Percentiles rank a stretch among this genome's conserved stretches.
Conservation (phyloP, 2,888 invertebrate species). For the Alviniconcha strummeri region DNA sequence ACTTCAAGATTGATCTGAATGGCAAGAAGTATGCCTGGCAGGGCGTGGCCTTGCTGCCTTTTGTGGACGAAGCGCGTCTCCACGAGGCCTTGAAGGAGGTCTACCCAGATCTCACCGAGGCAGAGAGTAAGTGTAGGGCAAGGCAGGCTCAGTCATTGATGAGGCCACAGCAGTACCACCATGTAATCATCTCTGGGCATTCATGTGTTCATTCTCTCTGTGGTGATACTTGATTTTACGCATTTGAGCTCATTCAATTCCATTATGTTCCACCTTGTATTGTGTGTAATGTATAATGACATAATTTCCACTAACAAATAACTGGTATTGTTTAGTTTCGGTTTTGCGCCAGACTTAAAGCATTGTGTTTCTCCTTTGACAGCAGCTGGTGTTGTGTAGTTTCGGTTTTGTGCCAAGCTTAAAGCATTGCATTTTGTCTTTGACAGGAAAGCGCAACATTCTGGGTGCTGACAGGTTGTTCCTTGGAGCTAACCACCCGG, state of each 20-base stretch:
- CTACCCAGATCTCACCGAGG: constrained; percentile 86
- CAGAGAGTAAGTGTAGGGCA: constrained; percentile 81
- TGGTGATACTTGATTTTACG: too few species aligned
- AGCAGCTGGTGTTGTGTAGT: constrained; percentile 41
- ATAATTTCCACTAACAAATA: too few species aligned
- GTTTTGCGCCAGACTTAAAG: too few species aligned
- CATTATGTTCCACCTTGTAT: too few species aligned
- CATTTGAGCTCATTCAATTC: too few species aligned
- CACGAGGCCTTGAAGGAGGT: constrained; percentile 89
- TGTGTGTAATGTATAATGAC: too few species aligned
- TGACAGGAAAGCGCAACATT: constrained; percentile 81
- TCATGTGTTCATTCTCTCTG: too few species aligned
- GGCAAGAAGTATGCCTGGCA: constrained; percentile 99
- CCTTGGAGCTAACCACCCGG: constrained; percentile 82
- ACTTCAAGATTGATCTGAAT: constrained; percentile 97
- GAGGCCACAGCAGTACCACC: too few species aligned
- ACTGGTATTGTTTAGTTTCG: too few species aligned
- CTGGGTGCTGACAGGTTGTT: constrained; percentile 94
- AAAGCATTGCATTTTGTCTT: background rate
- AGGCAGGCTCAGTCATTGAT: background rate
- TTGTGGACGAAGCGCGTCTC: constrained; percentile 92
- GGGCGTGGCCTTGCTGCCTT: constrained; percentile 94
- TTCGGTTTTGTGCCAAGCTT: too few species aligned
- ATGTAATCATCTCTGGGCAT: too few species aligned
- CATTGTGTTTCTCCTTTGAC: constrained; percentile 22